Conservation (phyloP, 2,888 invertebrate species). For the Catocala fraxini region DNA sequence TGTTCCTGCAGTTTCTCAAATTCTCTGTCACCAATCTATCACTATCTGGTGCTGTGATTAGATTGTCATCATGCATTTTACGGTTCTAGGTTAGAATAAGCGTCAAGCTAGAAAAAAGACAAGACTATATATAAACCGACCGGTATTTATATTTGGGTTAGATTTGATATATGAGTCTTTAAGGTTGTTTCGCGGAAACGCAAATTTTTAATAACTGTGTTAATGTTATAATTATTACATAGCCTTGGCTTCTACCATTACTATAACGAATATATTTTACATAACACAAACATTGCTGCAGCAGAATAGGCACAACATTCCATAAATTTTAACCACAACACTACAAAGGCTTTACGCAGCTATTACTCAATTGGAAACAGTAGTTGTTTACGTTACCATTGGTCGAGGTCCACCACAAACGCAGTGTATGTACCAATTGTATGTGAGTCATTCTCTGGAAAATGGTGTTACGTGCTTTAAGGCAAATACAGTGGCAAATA, state of each 20-base stretch:
- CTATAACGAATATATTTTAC: conserved; percentile 6
- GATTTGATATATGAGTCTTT: too few relatives aligned
- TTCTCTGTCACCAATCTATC: too few relatives aligned
- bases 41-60: too few relatives aligned
- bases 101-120: too few relatives aligned
- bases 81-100: too few relatives aligned
- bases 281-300: conserved; percentile 2
- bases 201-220: too few relatives aligned
- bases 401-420: conserved; percentile 16
- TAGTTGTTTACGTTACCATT: conserved; percentile 21
- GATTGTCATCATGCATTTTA: too few relatives aligned
- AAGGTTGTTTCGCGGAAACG: too few relatives aligned
- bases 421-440: conserved; percentile 5
- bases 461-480: conserved; percentile 22
- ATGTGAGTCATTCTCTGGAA: conserved; percentile 38
- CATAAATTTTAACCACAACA: conserved; percentile 25
- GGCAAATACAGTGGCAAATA: conserved; percentile 30
- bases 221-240: too few relatives aligned
- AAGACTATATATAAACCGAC: too few relatives aligned
- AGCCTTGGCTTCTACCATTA: conserved; percentile 13
- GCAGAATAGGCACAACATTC: conserved; percentile 23
- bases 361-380: conserved; percentile 29
- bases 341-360: conserved; percentile 17
- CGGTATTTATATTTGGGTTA: too few relatives aligned
- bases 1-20: too few relatives aligned